Percentiles rank a stretch among this genome's conserved stretches.
These are phyloP conservation scores for Gastracanthus pulcherrimus DNA, from an alignment of 2,888 invertebrate species.

Conservation along the genomic window DNA sequence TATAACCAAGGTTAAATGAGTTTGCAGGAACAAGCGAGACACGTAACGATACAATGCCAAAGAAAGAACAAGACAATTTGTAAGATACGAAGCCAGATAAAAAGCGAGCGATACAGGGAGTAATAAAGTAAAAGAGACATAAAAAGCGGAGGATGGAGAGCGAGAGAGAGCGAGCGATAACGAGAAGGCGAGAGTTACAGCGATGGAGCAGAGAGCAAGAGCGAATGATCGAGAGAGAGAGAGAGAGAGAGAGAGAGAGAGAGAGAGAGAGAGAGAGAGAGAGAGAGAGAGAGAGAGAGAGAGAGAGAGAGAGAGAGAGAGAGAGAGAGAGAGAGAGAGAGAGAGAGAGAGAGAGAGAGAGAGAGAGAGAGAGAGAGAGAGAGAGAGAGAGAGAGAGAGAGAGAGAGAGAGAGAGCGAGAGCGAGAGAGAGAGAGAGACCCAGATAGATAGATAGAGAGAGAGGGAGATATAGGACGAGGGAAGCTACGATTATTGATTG, in stretches of 20 bases:
- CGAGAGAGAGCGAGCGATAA: constrained; percentile 4
- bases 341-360: constrained; percentile 17
- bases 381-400: too few species aligned
- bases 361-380: neutral
- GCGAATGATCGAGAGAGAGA: neutral
- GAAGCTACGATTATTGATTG: constrained; percentile 52
- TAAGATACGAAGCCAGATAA: constrained; percentile 27
- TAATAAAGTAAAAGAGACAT: constrained; percentile 51
- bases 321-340: neutral
- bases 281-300: constrained; percentile 13
- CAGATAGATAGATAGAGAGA: neutral
- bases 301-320: constrained; percentile 50
- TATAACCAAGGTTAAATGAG: constrained; percentile 22
- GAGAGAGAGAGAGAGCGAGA: neutral
- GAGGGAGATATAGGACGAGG: constrained; percentile 17
- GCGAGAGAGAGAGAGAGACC: neutral
- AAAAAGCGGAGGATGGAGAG: constrained; percentile 19
- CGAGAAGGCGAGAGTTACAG: constrained; percentile 10
- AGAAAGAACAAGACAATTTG: constrained; percentile 22
- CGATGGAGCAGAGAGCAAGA: too few species aligned
- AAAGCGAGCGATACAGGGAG: constrained; percentile 33
- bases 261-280: neutral
- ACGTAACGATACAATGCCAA: constrained; percentile 12
- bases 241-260: neutral
- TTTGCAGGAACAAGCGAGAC: neutral